Conservation (phyloP, 2,113 vertebrate genomes). For the Kobus ellipsiprymnus region DNA sequence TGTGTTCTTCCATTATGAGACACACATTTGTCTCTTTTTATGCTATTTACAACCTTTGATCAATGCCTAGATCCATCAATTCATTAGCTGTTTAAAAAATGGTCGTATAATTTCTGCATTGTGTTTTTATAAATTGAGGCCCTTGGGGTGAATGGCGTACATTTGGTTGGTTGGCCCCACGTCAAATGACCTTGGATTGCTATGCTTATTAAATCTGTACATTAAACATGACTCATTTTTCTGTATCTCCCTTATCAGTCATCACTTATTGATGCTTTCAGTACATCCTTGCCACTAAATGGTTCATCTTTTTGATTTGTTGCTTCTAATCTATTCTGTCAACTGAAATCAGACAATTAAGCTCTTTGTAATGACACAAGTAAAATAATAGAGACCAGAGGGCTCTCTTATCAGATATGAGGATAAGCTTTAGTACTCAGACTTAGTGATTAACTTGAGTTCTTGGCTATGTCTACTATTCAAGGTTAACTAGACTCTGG, state of each 20-base stretch:
- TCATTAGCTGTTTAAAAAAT: not conserved
- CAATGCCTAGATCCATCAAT: not conserved
- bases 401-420: not conserved
- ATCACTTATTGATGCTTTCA: not conserved
- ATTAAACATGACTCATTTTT: not conserved
- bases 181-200: not conserved
- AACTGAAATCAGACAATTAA: not conserved
- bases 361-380: not conserved
- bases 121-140: not conserved
- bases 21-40: not conserved
- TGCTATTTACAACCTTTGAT: not conserved
- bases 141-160: not conserved
- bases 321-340: constrained; percentile 29
- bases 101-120: not conserved
- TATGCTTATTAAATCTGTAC: not conserved
- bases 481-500: not conserved
- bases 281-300: not conserved
- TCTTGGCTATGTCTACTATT: not conserved
- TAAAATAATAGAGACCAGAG: not conserved
- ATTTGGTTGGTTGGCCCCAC: not conserved
- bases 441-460: not conserved
- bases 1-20: not conserved
- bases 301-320: not conserved
- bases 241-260: not conserved
- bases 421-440: not conserved